phyloP scores from a whole-genome alignment of 2,888 invertebrate species.

The Cabera pusaria region DNA sequence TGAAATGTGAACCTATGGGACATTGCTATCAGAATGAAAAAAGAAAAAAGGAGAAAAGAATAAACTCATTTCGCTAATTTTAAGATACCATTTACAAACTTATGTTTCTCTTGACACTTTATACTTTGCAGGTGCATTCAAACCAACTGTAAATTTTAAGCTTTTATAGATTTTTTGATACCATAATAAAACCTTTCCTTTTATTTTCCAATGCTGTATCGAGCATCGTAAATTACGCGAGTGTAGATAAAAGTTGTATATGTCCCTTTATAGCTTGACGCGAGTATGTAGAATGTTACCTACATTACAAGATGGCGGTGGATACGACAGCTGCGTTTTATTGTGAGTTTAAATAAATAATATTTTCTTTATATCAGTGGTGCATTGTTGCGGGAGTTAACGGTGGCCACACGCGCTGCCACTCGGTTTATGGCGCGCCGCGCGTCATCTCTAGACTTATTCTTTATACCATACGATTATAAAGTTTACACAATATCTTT shows the following conservation, averaged over 20 bases:
- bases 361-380: slow-evolving; percentile 81
- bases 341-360: slow-evolving; percentile 78
- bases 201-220: slow-evolving; percentile 35
- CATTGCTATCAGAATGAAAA: too few relatives aligned
- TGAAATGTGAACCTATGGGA: too few relatives aligned
- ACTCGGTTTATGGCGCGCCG: slow-evolving; percentile 54
- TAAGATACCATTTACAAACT: too few relatives aligned
- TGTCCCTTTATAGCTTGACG: slow-evolving; percentile 40
- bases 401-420: slow-evolving; percentile 75
- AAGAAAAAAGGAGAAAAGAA: too few relatives aligned
- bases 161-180: slow-evolving; percentile 16
- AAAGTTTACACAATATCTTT: too few relatives aligned
- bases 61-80: too few relatives aligned
- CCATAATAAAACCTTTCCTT: slow-evolving; percentile 41
- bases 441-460: slow-evolving; percentile 45
- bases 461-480: slow-evolving; percentile 56
- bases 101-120: too few relatives aligned
- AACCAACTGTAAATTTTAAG: slow-evolving; percentile 13
- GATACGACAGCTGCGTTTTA: slow-evolving; percentile 67
- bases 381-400: slow-evolving; percentile 74
- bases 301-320: slow-evolving; percentile 58
- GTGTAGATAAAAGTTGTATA: slow-evolving; percentile 49
- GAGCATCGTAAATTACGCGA: slow-evolving; percentile 51
- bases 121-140: slow-evolving; percentile 15
- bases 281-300: slow-evolving; percentile 35